These are phyloP conservation scores for Gracilinanus agilis DNA, from an alignment of 2,113 vertebrate species.

Conservation along the genomic window DNA sequence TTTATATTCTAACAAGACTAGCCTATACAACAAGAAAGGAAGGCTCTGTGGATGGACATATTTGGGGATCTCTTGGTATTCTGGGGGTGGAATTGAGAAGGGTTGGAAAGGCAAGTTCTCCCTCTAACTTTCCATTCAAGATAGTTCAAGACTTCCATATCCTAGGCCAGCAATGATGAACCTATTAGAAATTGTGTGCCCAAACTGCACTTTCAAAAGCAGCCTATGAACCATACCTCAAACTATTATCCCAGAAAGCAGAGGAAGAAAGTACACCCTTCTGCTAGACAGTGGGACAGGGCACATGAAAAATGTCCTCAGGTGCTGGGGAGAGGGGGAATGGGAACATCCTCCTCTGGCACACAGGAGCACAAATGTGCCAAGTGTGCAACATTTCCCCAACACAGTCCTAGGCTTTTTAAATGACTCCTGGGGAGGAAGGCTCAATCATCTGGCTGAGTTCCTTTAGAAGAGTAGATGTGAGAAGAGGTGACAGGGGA, in stretches of 20 bases:
- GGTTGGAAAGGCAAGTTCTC: background rate
- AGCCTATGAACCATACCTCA: too few species aligned
- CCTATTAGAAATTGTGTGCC: too few species aligned
- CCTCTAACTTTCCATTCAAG: background rate
- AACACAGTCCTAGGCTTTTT: background rate
- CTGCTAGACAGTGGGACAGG: too few species aligned
- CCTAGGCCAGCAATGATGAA: background rate
- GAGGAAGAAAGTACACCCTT: too few species aligned
- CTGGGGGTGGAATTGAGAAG: too few species aligned
- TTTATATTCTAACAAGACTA: background rate
- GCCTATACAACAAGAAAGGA: background rate
- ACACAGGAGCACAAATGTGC: background rate
- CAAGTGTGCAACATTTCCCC: too few species aligned
- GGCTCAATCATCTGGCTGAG: background rate
- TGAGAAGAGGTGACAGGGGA: background rate
- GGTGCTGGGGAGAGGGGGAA: background rate
- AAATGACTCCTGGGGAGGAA: background rate
- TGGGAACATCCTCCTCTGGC: background rate
- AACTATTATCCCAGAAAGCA: too few species aligned
- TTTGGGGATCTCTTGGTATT: background rate
- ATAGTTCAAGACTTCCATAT: background rate
- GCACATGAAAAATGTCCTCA: too few species aligned
- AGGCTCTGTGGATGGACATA: background rate
- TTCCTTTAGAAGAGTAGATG: background rate
- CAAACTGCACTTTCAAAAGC: too few species aligned